Evolutionary conservation across 37 sponge, comb jelly and placozoan genomes (phyloP), one percentile per base, ranked within the genome.

Genomic region (Halisarca cf. caerulea): DNA sequence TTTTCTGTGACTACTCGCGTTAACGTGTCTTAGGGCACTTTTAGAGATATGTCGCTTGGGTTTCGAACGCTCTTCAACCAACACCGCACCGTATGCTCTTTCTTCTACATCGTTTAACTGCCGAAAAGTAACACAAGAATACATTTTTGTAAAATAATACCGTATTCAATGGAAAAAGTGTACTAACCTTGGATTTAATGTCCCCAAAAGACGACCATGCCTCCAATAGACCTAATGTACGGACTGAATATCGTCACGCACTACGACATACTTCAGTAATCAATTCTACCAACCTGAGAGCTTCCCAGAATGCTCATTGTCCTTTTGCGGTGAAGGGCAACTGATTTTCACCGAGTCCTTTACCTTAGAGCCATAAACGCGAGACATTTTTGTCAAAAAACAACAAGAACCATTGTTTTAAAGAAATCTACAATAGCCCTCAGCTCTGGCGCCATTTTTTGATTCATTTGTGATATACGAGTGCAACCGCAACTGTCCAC

Each of bases 191-290:
- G 53, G 38, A 59, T 34, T 85, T 85, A 28, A 85, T 79, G 42
- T 88, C 83, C 79, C 89, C 92, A 34, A 92, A 88, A 7, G 62
- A 54, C 30, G 92, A 40, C 92, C 92, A 92, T 23, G 89, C 89
- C 24, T 77, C 36, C 2, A 85, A 70, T 45, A 92, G 79, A 0
- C 47, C 92, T 92, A 58, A 8, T 58, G 59, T 11, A 20, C n/a
- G 70, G n/a, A n/a, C n/a, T n/a, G n/a, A n/a, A n/a, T n/a, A n/a
- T n/a, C n/a, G n/a, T n/a, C n/a, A n/a, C n/a, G n/a, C n/a, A n/a
- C n/a, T n/a, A n/a, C n/a, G n/a, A n/a, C n/a, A n/a, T n/a, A n/a
- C n/a, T n/a, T n/a, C n/a, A n/a, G n/a, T n/a, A n/a, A n/a, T n/a
- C n/a, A n/a, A n/a, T n/a, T n/a, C n/a, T 15, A 62, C 64, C 30